These are phyloP conservation scores for Stegana nigrithorax DNA, from an alignment of 2,888 invertebrate genomes.

Conservation along the genomic window DNA sequence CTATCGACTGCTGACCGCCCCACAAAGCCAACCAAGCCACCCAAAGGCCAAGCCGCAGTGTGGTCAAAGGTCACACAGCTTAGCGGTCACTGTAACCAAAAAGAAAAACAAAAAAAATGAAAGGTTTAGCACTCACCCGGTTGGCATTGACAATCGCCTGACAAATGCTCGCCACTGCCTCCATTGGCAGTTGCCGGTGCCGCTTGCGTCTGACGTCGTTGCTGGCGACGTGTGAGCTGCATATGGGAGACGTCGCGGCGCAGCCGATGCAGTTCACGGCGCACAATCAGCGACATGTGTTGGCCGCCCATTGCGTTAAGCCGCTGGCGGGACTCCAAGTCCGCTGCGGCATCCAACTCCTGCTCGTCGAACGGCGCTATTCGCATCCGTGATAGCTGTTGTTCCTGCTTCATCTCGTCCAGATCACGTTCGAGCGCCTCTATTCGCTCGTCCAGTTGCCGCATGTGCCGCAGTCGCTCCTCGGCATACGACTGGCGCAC, in stretches of 20 bases:
- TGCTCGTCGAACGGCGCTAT: background rate
- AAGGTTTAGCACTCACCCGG: conserved; percentile 72
- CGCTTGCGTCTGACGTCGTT: conserved; percentile 61
- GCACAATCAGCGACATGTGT: conserved; percentile 58
- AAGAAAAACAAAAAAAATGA: background rate
- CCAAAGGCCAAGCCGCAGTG: conserved; percentile 9
- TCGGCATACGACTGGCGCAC: conserved; percentile 66
- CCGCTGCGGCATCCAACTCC: too few relatives aligned
- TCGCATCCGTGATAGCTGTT: conserved; percentile 44
- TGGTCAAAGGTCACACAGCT: conserved; percentile 1
- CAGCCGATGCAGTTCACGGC: conserved; percentile 66
- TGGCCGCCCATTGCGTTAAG: conserved; percentile 4
- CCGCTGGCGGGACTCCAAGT: too few relatives aligned
- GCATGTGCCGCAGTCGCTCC: conserved; percentile 62
- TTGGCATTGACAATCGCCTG: conserved; percentile 77
- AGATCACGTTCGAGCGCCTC: conserved; percentile 61
- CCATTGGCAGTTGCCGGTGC: conserved; percentile 50
- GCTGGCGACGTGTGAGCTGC: conserved; percentile 65
- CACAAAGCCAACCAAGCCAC: background rate
- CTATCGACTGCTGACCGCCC: conserved; percentile 21
- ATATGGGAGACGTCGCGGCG: conserved; percentile 68
- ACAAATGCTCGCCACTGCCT: conserved; percentile 31
- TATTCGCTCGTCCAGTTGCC: conserved; percentile 67
- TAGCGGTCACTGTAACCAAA: background rate
- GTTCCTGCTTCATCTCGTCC: too few relatives aligned